Conservation (phyloP, 2,888 invertebrate species). For the Pristionchus japonicus region DNA sequence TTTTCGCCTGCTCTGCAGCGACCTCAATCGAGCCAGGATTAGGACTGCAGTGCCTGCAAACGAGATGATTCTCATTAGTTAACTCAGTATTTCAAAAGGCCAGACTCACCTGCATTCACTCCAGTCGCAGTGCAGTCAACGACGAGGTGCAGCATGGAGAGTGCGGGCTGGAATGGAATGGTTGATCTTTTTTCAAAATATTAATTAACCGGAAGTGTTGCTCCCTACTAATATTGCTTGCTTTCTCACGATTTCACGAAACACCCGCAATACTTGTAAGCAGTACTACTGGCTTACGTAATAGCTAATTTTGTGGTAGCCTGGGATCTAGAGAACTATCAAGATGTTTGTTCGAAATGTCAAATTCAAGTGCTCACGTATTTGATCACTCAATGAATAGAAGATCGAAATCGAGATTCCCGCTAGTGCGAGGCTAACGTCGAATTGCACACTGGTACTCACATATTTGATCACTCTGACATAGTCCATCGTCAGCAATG, state of each 20-base stretch:
- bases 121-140: conserved; percentile 9
- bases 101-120: background rate
- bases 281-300: background rate
- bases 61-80: background rate
- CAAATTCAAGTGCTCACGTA: too few relatives aligned
- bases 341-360: too few relatives aligned
- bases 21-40: conserved; percentile 15
- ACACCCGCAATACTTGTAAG: background rate
- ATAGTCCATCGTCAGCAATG: conserved; percentile 18
- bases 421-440: too few relatives aligned
- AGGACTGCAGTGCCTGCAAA: background rate
- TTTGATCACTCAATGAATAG: too few relatives aligned
- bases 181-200: too few relatives aligned
- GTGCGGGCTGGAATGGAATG: conserved; percentile 42
- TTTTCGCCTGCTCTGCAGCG: background rate
- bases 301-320: background rate
- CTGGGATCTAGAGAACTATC: too few relatives aligned
- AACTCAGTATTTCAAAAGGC: background rate
- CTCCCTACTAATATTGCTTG: background rate
- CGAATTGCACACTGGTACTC: too few relatives aligned
- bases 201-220: too few relatives aligned
- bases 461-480: background rate
- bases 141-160: conserved; percentile 38
- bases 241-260: background rate
- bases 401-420: too few relatives aligned